phyloP scores from a whole-genome alignment of 1,140 invertebrate genomes.

The Branchinecta lindahli region DNA sequence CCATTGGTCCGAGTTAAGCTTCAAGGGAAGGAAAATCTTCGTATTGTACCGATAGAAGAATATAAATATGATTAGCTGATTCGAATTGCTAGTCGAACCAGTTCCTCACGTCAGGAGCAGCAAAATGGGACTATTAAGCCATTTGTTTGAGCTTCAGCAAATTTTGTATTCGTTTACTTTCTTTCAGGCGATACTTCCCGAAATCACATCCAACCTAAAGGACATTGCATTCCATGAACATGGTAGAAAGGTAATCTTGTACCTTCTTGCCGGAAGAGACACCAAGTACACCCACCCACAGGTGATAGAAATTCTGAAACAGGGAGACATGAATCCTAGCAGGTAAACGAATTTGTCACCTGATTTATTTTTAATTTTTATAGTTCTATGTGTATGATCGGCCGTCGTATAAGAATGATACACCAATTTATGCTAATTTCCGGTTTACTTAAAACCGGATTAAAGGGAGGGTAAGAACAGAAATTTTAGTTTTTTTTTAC shows the following conservation, averaged over 20 bases:
- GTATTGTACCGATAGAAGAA: no score
- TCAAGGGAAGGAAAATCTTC: no score
- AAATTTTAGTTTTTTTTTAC: no score
- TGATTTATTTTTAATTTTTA: slow-evolving; percentile 10
- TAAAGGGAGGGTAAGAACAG: no score
- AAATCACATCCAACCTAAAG: slow-evolving; percentile 51
- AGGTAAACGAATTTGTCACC: slow-evolving; percentile 34
- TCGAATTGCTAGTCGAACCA: no score
- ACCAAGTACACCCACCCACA: slow-evolving; percentile 53
- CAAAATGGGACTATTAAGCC: no score
- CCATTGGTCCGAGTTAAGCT: no score
- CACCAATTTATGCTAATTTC: no score
- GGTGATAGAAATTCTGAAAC: slow-evolving; percentile 48
- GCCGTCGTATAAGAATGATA: background rate
- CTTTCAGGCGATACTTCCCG: slow-evolving; percentile 40
- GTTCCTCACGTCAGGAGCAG: no score
- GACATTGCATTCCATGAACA: slow-evolving; percentile 54
- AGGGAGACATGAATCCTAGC: slow-evolving; percentile 44
- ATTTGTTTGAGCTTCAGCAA: no score
- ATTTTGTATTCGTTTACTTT: slow-evolving; percentile 20
- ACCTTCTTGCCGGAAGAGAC: slow-evolving; percentile 64
- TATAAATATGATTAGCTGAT: no score
- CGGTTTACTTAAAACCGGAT: no score
- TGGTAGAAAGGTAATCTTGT: slow-evolving; percentile 50
- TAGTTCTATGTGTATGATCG: slow-evolving; percentile 2